These are phyloP conservation scores for Diglossa cyanea DNA, from an alignment of 2,797 vertebrate genomes.

Conservation along the genomic window DNA sequence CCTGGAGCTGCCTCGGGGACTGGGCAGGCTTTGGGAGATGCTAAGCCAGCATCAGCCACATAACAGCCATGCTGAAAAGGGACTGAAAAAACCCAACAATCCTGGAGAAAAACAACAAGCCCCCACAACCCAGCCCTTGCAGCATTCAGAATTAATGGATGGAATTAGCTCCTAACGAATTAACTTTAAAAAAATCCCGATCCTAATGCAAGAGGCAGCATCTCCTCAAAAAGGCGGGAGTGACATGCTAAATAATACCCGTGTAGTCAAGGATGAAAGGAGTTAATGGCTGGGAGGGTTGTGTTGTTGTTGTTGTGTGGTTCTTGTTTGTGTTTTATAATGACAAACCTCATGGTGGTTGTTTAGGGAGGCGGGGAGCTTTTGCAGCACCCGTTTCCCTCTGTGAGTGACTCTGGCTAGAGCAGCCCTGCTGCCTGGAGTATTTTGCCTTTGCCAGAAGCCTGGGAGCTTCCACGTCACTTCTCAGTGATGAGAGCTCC, in stretches of 20 bases:
- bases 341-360: neutral
- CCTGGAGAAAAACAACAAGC: neutral
- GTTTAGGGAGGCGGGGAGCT: neutral
- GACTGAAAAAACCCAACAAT: neutral
- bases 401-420: neutral
- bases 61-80: neutral
- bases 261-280: neutral
- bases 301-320: neutral
- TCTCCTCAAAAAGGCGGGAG: neutral
- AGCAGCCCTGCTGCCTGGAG: neutral
- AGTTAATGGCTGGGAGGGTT: slow-evolving; percentile 11
- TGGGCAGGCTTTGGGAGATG: neutral
- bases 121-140: neutral
- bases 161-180: neutral
- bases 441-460: neutral
- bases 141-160: neutral
- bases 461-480: fast-evolving
- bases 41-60: neutral
- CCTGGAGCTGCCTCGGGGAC: neutral
- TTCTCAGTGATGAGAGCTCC: neutral
- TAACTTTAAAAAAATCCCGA: neutral
- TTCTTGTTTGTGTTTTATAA: neutral
- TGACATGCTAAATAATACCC: neutral
- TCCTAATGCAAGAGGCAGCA: neutral
- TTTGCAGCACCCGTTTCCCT: neutral